Evolutionary conservation across 2,888 invertebrate genomes (phyloP).

Genomic region (Mechanitis messenoides): DNA sequence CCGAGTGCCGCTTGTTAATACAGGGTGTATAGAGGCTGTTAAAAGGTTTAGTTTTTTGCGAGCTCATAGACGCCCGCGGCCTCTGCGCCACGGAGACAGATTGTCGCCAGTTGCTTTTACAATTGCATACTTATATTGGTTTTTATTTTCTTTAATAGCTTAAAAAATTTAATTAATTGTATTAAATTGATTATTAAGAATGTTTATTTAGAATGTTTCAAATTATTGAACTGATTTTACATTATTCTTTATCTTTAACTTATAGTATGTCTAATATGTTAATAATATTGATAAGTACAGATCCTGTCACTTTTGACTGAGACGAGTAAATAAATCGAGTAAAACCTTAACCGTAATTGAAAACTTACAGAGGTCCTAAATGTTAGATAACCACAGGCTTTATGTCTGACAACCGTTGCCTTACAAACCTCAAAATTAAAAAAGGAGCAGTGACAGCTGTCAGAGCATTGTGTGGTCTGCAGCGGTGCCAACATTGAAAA

Average conservation of each 20-base stretch:
- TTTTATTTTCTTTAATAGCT: not conserved
- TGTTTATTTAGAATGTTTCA: too few species aligned
- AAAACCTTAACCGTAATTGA: not conserved
- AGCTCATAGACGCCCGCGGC: too few species aligned
- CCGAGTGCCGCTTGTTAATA: not conserved
- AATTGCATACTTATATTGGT: not conserved
- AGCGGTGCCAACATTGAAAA: slow-evolving; percentile 35
- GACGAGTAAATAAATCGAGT: too few species aligned
- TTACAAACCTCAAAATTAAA: slow-evolving; percentile 2
- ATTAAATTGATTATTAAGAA: too few species aligned
- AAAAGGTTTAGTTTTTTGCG: slow-evolving; percentile 4
- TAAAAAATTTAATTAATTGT: not conserved
- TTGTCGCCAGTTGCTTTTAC: slow-evolving; percentile 17
- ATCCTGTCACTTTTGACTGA: too few species aligned
- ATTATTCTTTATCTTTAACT: too few species aligned
- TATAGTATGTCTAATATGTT: too few species aligned
- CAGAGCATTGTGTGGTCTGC: slow-evolving; percentile 45
- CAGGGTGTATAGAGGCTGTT: slow-evolving; percentile 12
- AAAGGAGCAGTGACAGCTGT: slow-evolving; percentile 42
- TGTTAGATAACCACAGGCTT: slow-evolving; percentile 7
- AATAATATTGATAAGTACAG: too few species aligned
- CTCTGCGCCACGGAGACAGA: slow-evolving; percentile 11
- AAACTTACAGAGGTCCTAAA: slow-evolving; percentile 3
- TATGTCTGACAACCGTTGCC: slow-evolving; percentile 1
- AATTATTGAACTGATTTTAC: too few species aligned